Base-by-base conservation (phyloP, 2,888 invertebrate species). In the Meandrusa payeni region DNA sequence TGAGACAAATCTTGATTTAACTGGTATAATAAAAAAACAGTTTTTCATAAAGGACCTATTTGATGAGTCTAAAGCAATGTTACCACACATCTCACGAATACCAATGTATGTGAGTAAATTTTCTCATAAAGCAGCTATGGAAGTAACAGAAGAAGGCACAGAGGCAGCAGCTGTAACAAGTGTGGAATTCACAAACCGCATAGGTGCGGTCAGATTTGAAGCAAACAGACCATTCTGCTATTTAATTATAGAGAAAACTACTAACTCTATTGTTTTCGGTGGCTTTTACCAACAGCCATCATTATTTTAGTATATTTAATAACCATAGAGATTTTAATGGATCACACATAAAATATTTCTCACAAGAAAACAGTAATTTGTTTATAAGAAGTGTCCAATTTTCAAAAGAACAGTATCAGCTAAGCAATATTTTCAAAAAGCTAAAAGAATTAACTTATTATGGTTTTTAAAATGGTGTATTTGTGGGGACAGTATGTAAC, bases 121-220 rank as follows among this genome's bases (percentile, higher is more conserved):
- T 1, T 76, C 93, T 2, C 94, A 94, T 60, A 92, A 92, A 61
- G 92, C 94, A 1, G 89, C 90, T 55, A 92, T 94, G 51, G 92
- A 93, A 56, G 93, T 94, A 0, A 91, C 91, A 6, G 94, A 94
- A 64, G 90, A 93, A 47, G 94, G 94, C 0, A 94, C 93, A 0
- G 89, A 89, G 13, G 93, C 93, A 0, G 79, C 91, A 0, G 93
- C 90, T 0, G 91, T 90, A 0, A 89, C 93, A 0, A 65, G 65
- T 1, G 76, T 76, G 0, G 81, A 81, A 32, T 82, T 90, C 37
- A 66, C 74, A 2, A 89, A 91, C 54, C 85, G 90, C 42, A 85
- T 88, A 20, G 82, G 89, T 2, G 88, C 89, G 1, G 88, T 91
- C 1, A 81, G 88, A 47, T 91, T 93, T 61, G 80, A 86, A 55